Evolutionary conservation across 2,113 vertebrate genomes (phyloP), one percentile per base, ranked within the genome.

Genomic region (Eolophus roseicapilla): DNA sequence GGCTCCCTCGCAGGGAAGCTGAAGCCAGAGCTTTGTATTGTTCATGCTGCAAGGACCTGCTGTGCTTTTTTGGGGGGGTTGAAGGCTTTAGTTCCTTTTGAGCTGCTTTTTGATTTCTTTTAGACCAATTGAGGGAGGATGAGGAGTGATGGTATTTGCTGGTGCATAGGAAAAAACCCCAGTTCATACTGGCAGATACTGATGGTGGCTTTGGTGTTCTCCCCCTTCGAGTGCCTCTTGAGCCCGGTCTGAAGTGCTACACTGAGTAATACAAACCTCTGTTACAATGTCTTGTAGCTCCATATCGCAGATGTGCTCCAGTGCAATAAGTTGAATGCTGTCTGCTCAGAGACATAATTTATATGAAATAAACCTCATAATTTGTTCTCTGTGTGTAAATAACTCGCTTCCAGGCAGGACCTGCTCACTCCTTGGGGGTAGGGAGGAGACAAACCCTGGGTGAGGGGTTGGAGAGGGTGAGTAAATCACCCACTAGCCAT

Each of bases 331-430:
- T 96, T 80, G 89, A 98, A 96, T 86, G 98, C 98, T 97, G 98
- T 98, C 98, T 98, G 98, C 97, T 97, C 93, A 98, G 90, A 98
- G 97, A 97, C 96, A 93, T 98, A 97, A 98, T 98, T 98, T 98
- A 98, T 98, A 98, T 97, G 65, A 98, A 96, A 98, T 98, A 98
- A 98, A 98, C 97, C 95, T 97, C 94, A 84, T 97, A 98, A 97
- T 97, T 97, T 84, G 86, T 91, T 86, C 47, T 83, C 60, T 0
- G 92, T 82, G 89, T 86, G 81, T 46, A 80, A 88, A 18, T 73
- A 76, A 82, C 76, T 86, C 41, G 57, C n/a, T 70, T 79, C 15
- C 11, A 35, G 53, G 28, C 43, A 63, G 31, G 57, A 67, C 5
- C 12, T 70, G 2, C 65, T 92, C 68, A 29, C 86, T 87, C 11